Conservation (phyloP, 2,797 vertebrate genomes). For the Gastrophryne carolinensis region DNA sequence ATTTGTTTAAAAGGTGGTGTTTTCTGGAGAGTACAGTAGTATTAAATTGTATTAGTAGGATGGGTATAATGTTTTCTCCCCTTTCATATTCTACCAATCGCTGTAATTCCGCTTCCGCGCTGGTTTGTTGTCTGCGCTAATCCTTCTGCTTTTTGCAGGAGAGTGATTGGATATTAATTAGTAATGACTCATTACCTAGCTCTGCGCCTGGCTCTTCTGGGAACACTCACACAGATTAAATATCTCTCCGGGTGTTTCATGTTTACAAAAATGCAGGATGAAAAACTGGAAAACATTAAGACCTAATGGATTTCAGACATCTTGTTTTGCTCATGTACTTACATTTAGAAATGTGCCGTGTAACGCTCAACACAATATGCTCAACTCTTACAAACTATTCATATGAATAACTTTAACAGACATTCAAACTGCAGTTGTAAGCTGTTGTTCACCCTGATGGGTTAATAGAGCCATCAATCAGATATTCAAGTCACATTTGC, state of each 20-base stretch:
- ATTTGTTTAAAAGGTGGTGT: too few relatives aligned
- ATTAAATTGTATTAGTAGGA: too few relatives aligned
- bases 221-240: slow-evolving; percentile 23
- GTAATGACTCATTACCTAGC: slow-evolving; percentile 27
- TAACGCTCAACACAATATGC: too few relatives aligned
- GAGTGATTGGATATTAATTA: slow-evolving; percentile 24
- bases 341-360: not conserved
- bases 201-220: not conserved
- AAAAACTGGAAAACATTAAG: not conserved
- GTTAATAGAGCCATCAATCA: too few relatives aligned
- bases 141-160: not conserved
- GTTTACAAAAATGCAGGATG: not conserved
- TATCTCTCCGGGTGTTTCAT: slow-evolving; percentile 22
- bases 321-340: not conserved
- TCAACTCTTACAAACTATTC: too few relatives aligned
- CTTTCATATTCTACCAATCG: not conserved
- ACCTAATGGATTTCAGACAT: not conserved
- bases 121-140: not conserved
- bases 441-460: too few relatives aligned
- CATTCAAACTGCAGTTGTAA: too few relatives aligned
- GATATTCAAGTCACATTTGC: too few relatives aligned
- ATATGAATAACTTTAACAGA: too few relatives aligned
- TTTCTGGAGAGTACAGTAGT: too few relatives aligned
- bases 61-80: too few relatives aligned
- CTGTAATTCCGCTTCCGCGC: not conserved